Conservation (phyloP, 2,797 vertebrate species). For the Limnodromus scolopaceus region DNA sequence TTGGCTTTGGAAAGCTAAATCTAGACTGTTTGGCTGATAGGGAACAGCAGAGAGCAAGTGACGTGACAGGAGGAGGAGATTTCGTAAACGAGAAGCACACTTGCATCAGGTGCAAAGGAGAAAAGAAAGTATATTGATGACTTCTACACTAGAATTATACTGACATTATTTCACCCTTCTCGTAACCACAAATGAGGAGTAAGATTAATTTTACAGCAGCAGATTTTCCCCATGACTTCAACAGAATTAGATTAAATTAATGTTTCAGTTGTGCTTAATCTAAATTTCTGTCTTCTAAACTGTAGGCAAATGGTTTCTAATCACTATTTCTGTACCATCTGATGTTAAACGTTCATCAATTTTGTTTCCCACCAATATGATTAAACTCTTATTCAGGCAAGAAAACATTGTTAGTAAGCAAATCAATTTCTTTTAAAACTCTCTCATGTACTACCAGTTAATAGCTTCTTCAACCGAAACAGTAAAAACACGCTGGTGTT, state of each 20-base stretch:
- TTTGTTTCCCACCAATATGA: conserved; percentile 18
- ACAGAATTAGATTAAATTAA: conserved; percentile 56
- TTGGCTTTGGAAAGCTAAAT: background rate
- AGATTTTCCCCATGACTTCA: conserved; percentile 49
- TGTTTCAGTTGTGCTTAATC: conserved; percentile 45
- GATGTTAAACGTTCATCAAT: conserved; percentile 21
- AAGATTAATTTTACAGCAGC: conserved; percentile 43
- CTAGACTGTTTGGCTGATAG: background rate
- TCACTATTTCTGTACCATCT: conserved; percentile 5
- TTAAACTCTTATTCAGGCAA: conserved; percentile 51
- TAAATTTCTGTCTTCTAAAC: conserved; percentile 44
- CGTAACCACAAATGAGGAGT: conserved; percentile 16
- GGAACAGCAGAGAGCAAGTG: background rate
- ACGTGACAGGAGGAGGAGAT: background rate
- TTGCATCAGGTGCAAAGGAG: background rate
- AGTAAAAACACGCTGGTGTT: background rate
- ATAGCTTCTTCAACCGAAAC: conserved; percentile 13
- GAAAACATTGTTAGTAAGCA: conserved; percentile 52
- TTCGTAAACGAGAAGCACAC: background rate
- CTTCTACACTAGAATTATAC: background rate
- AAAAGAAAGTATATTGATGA: background rate
- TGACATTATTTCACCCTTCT: conserved; percentile 1
- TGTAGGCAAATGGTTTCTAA: conserved; percentile 43
- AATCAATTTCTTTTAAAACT: conserved; percentile 54
- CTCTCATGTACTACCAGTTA: conserved; percentile 16